Percentiles rank a stretch among this genome's conserved stretches.
Evolutionary conservation across 2,113 vertebrate genomes (phyloP).

Genomic region (Oncorhynchus nerka): DNA sequence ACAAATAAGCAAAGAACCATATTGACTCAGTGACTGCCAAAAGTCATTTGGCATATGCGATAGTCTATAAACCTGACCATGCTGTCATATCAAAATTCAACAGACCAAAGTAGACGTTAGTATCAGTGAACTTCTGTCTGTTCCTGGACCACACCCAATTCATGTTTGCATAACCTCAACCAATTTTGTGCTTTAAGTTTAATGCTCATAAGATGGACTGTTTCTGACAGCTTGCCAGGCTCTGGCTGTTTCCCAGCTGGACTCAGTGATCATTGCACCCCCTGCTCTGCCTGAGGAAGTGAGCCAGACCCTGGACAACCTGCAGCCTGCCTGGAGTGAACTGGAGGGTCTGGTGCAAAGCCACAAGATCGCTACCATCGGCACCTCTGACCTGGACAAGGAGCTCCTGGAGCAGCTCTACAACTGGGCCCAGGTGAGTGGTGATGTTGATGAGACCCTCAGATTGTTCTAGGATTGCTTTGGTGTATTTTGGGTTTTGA

Average conservation of each 20-base stretch:
- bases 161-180: too few species aligned
- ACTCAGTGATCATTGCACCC: slow-evolving; percentile 93
- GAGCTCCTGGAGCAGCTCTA: slow-evolving; percentile 90
- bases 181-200: too few species aligned
- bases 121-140: not conserved
- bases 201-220: not conserved
- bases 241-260: slow-evolving; percentile 88
- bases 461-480: not conserved
- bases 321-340: slow-evolving; percentile 91
- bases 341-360: slow-evolving; percentile 86
- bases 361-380: slow-evolving; percentile 88
- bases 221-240: slow-evolving; percentile 78
- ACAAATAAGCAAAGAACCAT: too few species aligned
- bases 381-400: slow-evolving; percentile 96
- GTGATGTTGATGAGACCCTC: not conserved
- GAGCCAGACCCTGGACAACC: slow-evolving; percentile 80
- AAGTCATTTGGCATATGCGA: too few species aligned
- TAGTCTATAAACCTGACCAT: too few species aligned
- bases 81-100: too few species aligned
- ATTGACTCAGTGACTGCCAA: too few species aligned
- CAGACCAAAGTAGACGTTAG: not conserved
- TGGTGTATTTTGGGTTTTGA: not conserved
- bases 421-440: slow-evolving; percentile 90
- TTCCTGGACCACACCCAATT: not conserved
- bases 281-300: slow-evolving; percentile 79